Evolutionary conservation across 2,113 vertebrate species (phyloP).

Genomic region (Oryzias melastigma): DNA sequence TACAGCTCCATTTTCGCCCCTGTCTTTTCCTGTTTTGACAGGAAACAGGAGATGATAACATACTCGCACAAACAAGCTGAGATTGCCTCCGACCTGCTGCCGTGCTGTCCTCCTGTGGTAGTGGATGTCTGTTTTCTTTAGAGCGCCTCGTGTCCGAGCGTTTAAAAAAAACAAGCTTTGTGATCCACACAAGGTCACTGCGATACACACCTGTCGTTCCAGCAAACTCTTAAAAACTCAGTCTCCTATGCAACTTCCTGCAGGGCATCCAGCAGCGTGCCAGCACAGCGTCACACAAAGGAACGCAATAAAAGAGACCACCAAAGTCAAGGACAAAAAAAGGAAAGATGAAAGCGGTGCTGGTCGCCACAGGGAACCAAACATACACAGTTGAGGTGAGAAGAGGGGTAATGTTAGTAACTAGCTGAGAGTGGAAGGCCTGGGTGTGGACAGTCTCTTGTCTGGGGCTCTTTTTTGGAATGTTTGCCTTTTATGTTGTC

Average conservation of each 20-base stretch:
- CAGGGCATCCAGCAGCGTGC: conserved; percentile 49
- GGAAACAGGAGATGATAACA: conserved; percentile 77
- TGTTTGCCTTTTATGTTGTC: conserved; percentile 74
- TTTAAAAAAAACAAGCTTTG: conserved; percentile 10
- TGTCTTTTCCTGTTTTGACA: conserved; percentile 79
- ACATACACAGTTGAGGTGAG: conserved; percentile 42
- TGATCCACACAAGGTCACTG: conserved; percentile 11
- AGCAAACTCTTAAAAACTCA: conserved; percentile 33
- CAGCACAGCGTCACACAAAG: conserved; percentile 46
- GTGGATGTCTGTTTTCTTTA: conserved; percentile 55
- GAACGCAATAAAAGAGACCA: conserved; percentile 55
- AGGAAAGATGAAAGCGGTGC: conserved; percentile 55
- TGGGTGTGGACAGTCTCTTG: conserved; percentile 35
- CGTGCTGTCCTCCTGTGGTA: conserved; percentile 41
- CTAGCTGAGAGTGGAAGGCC: conserved; percentile 26
- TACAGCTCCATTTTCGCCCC: conserved; percentile 66
- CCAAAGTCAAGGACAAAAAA: conserved; percentile 65
- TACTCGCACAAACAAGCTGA: conserved; percentile 67
- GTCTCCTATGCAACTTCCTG: conserved; percentile 34
- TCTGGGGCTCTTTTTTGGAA: conserved; percentile 61
- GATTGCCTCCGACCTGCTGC: conserved; percentile 59
- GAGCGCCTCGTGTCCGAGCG: conserved; percentile 43
- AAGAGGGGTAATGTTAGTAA: conserved; percentile 60
- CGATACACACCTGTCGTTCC: conserved; percentile 40
- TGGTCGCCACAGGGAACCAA: conserved; percentile 59